Conservation (phyloP, 1,140 invertebrate genomes). For the Drosophila bipectinata region DNA sequence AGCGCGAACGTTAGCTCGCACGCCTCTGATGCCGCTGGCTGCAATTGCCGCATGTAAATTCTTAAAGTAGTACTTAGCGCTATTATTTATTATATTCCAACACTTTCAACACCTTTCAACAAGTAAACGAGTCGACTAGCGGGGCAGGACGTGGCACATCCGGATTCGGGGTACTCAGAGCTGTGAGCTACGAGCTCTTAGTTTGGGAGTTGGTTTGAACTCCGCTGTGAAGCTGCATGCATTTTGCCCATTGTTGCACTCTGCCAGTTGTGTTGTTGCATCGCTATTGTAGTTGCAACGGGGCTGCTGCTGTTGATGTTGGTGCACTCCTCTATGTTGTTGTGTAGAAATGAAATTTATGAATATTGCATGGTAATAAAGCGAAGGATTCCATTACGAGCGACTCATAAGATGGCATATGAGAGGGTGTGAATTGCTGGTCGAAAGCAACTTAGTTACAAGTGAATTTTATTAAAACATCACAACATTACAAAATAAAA, state of each 20-base stretch:
- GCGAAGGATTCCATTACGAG: conserved; percentile 78
- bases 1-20: conserved; percentile 16
- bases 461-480: not conserved
- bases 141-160: not conserved
- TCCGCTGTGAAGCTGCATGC: conserved; percentile 36
- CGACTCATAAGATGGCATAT: conserved; percentile 41
- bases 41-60: conserved; percentile 83
- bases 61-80: conserved; percentile 83
- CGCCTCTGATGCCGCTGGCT: conserved; percentile 44
- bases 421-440: conserved; percentile 31
- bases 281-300: conserved; percentile 29
- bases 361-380: conserved; percentile 81
- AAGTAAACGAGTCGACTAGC: conserved; percentile 67
- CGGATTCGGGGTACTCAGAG: not conserved
- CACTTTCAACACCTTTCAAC: conserved; percentile 83
- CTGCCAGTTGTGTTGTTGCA: conserved; percentile 7
- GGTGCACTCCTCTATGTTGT: conserved; percentile 62
- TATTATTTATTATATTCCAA: conserved; percentile 84
- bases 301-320: conserved; percentile 39
- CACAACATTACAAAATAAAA: no score
- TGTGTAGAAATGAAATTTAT: conserved; percentile 79
- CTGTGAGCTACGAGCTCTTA: conserved; percentile 21
- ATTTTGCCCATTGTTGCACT: conserved; percentile 68
- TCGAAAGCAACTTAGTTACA: no score
- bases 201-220: conserved; percentile 31